phyloP scores from a whole-genome alignment of 2,113 vertebrate species.

The Crocuta crocuta region DNA sequence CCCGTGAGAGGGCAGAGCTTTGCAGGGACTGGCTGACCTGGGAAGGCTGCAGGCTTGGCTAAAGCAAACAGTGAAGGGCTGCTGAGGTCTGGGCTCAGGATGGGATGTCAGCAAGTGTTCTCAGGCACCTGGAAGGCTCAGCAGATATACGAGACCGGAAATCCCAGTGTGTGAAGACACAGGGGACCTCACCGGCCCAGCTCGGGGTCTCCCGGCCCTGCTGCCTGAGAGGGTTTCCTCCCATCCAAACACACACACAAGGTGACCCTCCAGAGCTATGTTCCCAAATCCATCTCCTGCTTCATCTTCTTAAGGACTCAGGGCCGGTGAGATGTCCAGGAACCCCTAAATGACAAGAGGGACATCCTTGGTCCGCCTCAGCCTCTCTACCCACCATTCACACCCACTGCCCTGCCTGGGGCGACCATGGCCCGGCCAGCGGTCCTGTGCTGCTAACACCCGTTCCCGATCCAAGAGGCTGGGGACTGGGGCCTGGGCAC shows the following conservation, averaged over 20 bases:
- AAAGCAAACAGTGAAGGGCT: constrained; percentile 58
- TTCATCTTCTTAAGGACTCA: not conserved
- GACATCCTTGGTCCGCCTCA: not conserved
- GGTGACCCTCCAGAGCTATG: not conserved
- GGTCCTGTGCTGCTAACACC: not conserved
- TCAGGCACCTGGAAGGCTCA: constrained; percentile 8
- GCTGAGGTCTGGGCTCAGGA: not conserved
- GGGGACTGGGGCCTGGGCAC: not conserved
- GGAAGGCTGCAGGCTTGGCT: constrained; percentile 11
- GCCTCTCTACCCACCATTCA: not conserved
- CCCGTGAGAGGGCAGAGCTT: constrained; percentile 61
- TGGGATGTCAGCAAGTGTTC: constrained; percentile 56
- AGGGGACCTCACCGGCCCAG: not conserved
- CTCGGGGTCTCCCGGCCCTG: not conserved
- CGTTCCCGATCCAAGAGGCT: not conserved
- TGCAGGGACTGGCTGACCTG: not conserved
- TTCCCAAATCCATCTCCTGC: not conserved
- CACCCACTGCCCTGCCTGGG: not conserved
- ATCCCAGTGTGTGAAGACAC: not conserved
- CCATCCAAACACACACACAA: not conserved
- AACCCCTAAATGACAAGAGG: not conserved
- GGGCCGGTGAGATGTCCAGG: not conserved
- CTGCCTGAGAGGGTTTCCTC: not conserved
- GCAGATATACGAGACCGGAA: not conserved
- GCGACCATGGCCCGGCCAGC: not conserved